Percentiles rank a stretch among this genome's conserved stretches.
phyloP scores from a whole-genome alignment of 2,888 invertebrate genomes.

The Omphaloscelis lunosa region DNA sequence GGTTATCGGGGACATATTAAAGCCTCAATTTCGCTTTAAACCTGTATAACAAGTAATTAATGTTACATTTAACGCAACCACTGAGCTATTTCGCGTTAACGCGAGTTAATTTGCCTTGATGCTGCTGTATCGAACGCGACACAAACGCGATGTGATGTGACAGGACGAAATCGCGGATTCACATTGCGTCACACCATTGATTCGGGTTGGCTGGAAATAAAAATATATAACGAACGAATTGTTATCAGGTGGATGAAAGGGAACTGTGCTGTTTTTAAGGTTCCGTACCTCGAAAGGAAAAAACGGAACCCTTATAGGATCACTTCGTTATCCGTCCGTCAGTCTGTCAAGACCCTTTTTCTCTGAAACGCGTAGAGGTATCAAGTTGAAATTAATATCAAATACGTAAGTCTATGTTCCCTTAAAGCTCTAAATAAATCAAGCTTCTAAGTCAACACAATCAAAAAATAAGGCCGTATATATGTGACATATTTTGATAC shows the following conservation, averaged over 20 bases:
- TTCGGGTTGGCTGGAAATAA: slow-evolving; percentile 20
- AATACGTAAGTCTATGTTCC: no score
- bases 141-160: slow-evolving; percentile 50
- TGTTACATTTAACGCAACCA: slow-evolving; percentile 62
- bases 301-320: no score
- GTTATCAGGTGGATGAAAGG: background rate
- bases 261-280: background rate
- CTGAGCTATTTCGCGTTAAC: slow-evolving; percentile 60
- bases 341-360: no score
- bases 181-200: slow-evolving; percentile 18
- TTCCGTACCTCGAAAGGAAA: no score
- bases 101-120: slow-evolving; percentile 63
- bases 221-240: background rate
- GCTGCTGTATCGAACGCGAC: slow-evolving; percentile 32
- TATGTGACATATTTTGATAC: no score
- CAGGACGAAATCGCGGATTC: slow-evolving; percentile 47
- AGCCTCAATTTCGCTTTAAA: slow-evolving; percentile 57
- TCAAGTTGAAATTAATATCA: no score
- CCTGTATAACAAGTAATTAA: slow-evolving; percentile 67
- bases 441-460: no score
- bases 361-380: no score
- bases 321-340: no score
- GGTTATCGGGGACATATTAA: slow-evolving; percentile 61
- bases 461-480: no score
- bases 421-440: no score